Evolutionary conservation across 2,888 invertebrate species (phyloP).

Genomic region (Trichogramma dendrolimi): DNA sequence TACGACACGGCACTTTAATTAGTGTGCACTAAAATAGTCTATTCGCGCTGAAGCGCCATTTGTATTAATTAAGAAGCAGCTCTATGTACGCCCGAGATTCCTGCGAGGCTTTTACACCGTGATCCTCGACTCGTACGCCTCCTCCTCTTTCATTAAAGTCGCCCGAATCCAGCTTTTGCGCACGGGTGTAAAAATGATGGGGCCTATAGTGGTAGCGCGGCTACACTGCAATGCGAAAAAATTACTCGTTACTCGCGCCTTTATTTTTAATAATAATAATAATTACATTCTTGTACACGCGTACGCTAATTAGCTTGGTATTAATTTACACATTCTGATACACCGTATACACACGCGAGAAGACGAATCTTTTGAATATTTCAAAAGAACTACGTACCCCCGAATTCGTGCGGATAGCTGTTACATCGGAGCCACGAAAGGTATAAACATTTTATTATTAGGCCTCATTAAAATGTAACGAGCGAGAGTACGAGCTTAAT

Average conservation of each 20-base stretch:
- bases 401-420: too few relatives aligned
- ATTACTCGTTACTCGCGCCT: neutral
- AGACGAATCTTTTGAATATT: too few relatives aligned
- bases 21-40: constrained; percentile 31
- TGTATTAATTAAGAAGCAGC: constrained; percentile 35
- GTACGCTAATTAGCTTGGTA: too few relatives aligned
- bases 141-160: neutral
- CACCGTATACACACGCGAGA: too few relatives aligned
- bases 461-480: too few relatives aligned
- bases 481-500: too few relatives aligned
- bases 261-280: constrained; percentile 7
- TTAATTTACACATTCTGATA: too few relatives aligned
- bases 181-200: neutral
- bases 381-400: too few relatives aligned
- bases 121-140: neutral
- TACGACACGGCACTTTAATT: constrained; percentile 36
- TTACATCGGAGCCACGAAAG: too few relatives aligned
- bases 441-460: too few relatives aligned
- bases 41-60: constrained; percentile 29
- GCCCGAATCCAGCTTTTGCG: neutral
- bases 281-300: neutral
- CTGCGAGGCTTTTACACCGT: constrained; percentile 5
- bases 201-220: neutral
- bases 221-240: neutral
- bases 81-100: constrained; percentile 9